Evolutionary conservation across 2,113 vertebrate genomes (phyloP).

Genomic region (Ictalurus furcatus): DNA sequence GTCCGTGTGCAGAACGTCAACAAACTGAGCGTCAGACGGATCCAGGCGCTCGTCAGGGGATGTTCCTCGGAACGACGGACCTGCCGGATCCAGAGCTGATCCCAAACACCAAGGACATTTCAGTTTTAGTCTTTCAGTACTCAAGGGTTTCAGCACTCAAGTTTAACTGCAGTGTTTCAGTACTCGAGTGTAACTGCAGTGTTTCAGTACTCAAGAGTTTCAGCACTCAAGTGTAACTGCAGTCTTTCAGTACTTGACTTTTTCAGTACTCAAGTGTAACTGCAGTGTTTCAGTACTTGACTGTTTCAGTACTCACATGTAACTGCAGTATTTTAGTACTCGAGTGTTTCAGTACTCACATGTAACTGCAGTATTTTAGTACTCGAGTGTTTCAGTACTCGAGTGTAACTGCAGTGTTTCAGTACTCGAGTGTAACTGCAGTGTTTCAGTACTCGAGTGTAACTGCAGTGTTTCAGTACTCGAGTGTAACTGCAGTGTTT

Average conservation of each 20-base stretch:
- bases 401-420: neutral
- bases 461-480: neutral
- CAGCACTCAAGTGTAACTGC: neutral
- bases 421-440: neutral
- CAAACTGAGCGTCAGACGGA: conserved; percentile 83
- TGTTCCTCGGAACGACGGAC: conserved; percentile 76
- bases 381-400: neutral
- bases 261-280: neutral
- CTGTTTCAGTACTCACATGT: neutral
- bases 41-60: conserved; percentile 74
- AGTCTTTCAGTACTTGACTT: neutral
- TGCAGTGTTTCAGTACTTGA: neutral
- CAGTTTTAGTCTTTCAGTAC: neutral
- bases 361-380: neutral
- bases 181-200: too few species aligned
- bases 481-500: neutral
- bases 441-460: neutral
- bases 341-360: too few species aligned
- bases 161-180: neutral
- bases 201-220: neutral
- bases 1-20: conserved; percentile 92
- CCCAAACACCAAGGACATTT: conserved; percentile 25
- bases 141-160: neutral
- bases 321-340: neutral
- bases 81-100: conserved; percentile 90